A percentile compares a stretch with the other conserved stretches of the same genome.
Evolutionary conservation across 2,888 invertebrate genomes (phyloP).

Genomic region (Cantharis rustica): DNA sequence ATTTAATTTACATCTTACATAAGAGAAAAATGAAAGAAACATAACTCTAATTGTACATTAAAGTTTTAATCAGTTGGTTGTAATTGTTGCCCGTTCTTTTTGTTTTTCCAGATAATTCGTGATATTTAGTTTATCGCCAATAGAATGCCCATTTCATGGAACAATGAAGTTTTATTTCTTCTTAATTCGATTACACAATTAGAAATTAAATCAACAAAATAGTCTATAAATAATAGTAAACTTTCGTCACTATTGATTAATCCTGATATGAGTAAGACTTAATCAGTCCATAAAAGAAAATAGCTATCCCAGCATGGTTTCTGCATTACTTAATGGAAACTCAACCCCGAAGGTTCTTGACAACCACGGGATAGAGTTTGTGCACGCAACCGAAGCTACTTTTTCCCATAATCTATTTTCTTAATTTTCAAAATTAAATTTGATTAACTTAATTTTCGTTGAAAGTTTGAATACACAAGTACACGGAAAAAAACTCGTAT

Average conservation of each 20-base stretch:
- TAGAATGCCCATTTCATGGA: neutral
- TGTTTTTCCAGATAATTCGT: neutral
- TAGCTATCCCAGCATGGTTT: conserved; percentile 35
- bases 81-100: neutral
- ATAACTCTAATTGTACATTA: neutral
- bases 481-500: neutral
- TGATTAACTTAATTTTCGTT: neutral
- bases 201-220: neutral
- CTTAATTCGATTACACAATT: neutral
- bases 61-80: neutral
- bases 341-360: conserved; percentile 27
- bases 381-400: conserved; percentile 16
- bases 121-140: neutral
- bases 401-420: neutral
- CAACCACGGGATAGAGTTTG: conserved; percentile 23
- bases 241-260: conserved; percentile 26
- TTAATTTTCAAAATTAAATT: neutral
- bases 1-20: neutral
- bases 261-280: conserved; percentile 24
- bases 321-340: conserved; percentile 39
- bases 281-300: conserved; percentile 33
- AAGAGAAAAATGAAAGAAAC: neutral
- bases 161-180: neutral
- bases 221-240: conserved; percentile 5
- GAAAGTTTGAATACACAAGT: neutral